phyloP scores from a whole-genome alignment of 2,113 vertebrate genomes.

The Scortum barcoo region DNA sequence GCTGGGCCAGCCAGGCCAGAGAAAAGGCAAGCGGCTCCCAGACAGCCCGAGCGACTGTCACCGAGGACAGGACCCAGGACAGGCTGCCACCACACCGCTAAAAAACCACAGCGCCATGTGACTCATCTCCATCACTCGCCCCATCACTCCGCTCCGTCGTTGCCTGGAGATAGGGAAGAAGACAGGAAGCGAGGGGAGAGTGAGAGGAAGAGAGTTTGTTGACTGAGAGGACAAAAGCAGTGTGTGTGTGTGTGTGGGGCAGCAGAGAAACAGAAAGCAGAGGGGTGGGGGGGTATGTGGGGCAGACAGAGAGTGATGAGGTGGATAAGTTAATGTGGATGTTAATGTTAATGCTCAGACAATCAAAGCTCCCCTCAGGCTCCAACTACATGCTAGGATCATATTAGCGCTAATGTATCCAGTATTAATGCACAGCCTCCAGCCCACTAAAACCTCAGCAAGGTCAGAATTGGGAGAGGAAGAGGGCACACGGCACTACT shows the following conservation, averaged over 20 bases:
- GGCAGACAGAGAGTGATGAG: conserved; percentile 64
- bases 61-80: conserved; percentile 61
- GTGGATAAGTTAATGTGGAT: conserved; percentile 79
- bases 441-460: conserved; percentile 55
- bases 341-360: conserved; percentile 81
- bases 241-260: conserved; percentile 1
- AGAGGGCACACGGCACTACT: conserved; percentile 35
- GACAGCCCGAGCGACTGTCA: conserved; percentile 66
- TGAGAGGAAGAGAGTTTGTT: conserved; percentile 48
- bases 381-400: conserved; percentile 75
- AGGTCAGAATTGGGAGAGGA: conserved; percentile 67
- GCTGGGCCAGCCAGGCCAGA: conserved; percentile 68
- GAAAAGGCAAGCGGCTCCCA: conserved; percentile 72
- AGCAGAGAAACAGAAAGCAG: conserved; percentile 13
- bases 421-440: conserved; percentile 73
- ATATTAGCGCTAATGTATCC: conserved; percentile 81
- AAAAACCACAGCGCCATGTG: conserved; percentile 60
- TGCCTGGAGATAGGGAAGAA: conserved; percentile 75
- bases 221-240: conserved; percentile 36
- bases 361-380: conserved; percentile 81
- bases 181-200: conserved; percentile 36
- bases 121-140: conserved; percentile 73
- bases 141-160: conserved; percentile 52
- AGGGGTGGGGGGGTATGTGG: conserved; percentile 33
- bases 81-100: conserved; percentile 58